Conservation (phyloP, 2,888 invertebrate genomes). For the Isoperla grammatica region DNA sequence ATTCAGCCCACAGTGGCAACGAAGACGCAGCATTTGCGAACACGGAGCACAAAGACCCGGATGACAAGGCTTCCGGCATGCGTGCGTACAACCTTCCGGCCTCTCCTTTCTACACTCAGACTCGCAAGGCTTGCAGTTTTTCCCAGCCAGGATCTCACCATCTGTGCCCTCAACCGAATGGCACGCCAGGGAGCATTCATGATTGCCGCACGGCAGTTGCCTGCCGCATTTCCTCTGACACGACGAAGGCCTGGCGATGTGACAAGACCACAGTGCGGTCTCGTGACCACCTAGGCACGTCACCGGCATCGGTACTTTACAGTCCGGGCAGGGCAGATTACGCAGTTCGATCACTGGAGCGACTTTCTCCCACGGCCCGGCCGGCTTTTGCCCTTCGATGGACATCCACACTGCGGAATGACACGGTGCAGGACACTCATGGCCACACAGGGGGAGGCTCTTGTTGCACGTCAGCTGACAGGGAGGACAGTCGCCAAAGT, state of each 20-base stretch:
- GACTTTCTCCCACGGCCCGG: conserved; percentile 46
- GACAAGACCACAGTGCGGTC: conserved; percentile 60
- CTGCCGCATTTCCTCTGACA: conserved; percentile 77
- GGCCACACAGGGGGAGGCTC: conserved; percentile 53
- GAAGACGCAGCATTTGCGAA: conserved; percentile 56
- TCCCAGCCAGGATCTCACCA: conserved; percentile 40
- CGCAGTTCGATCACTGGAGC: conserved; percentile 38
- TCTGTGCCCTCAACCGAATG: conserved; percentile 56
- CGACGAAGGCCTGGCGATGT: conserved; percentile 62
- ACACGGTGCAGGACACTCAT: conserved; percentile 65
- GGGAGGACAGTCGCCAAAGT: conserved; percentile 76
- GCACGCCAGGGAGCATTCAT: conserved; percentile 66
- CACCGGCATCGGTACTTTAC: conserved; percentile 57
- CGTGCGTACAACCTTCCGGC: conserved; percentile 68
- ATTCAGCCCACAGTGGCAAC: conserved; percentile 79
- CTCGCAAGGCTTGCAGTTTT: conserved; percentile 54
- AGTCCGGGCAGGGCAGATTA: conserved; percentile 45
- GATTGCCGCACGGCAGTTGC: conserved; percentile 68
- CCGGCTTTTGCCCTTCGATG: conserved; percentile 45
- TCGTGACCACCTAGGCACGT: conserved; percentile 71
- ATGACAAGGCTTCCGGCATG: conserved; percentile 66
- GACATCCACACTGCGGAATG: conserved; percentile 68
- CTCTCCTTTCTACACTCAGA: conserved; percentile 57
- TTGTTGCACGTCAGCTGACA: conserved; percentile 72
- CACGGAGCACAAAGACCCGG: conserved; percentile 72